Base-by-base conservation (phyloP, 2,113 vertebrate species). In the Zosterops pallidus region DNA sequence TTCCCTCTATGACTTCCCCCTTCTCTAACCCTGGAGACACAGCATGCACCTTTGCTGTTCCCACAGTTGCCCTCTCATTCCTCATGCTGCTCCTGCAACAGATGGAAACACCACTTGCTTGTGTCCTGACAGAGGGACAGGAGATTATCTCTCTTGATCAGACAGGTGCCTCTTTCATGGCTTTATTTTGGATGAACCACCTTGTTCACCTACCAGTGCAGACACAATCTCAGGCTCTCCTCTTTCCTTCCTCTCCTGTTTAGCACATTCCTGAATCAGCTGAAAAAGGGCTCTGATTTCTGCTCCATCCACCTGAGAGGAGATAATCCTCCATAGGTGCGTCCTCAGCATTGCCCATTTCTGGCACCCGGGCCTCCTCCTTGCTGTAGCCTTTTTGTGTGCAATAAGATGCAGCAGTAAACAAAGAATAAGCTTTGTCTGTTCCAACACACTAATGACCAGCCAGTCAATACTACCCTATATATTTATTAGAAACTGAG, bases 401-500 rank as follows among this genome's bases (percentile, higher is more conserved):
- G 62, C 44, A 84, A 28, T 68, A 80, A 90, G 63, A 52, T 86
- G 70, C 69, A 95, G 77, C 8, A 2, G 86, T 89, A 95, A 95
- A 77, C 68, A 95, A 93, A 86, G 83, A 88, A 67, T 55, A 57
- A 89, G n/a, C 55, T 94, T 94, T 95, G 41, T 85, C 81, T 94
- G 60, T 67, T 92, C 85, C 90, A 95, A 92, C 28, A 65, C 11
- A 0, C 79, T 97, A 96, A 96, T 96, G 95, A 94, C 65, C 76
- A 91, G 50, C 41, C 53, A 83, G 79, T 97, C 95, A 3, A 97
- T 97, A 95, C 31, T 39, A 89, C 52, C 82, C 76, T 92, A 90
- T 63, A 96, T 74, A 55, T 96, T 97, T 96, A 96, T 96, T 96
- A 97, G 93, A 94, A 96, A 96, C 93, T 89, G 93, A 86, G 94